phyloP scores from a whole-genome alignment of 2,797 vertebrate genomes.

The Scyliorhinus canicula region DNA sequence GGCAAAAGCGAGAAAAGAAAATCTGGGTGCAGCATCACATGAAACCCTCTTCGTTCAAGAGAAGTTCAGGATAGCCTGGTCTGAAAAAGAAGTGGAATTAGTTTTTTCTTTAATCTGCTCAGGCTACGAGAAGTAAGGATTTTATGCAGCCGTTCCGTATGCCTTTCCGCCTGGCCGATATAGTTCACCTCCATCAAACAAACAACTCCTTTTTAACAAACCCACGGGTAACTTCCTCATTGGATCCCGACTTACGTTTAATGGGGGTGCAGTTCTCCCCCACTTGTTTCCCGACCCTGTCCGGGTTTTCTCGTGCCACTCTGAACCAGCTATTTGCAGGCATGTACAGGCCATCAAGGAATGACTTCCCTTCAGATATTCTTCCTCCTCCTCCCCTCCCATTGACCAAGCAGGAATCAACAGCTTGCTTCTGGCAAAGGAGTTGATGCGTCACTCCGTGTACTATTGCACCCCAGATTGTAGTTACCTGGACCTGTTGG shows the following conservation, averaged over 20 bases:
- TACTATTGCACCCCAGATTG: no score
- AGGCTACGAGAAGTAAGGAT: neutral
- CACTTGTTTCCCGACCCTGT: neutral
- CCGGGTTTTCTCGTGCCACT: neutral
- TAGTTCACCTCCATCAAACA: neutral
- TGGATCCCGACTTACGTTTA: neutral
- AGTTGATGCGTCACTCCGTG: neutral
- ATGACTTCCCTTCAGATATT: neutral
- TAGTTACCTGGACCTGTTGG: neutral
- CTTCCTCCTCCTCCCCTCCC: neutral
- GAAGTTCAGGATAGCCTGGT: constrained; percentile 58
- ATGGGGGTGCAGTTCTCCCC: neutral
- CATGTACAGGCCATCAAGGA: no score
- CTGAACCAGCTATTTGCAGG: neutral
- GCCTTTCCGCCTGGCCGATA: neutral
- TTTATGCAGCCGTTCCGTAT: neutral
- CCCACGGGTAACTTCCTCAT: neutral
- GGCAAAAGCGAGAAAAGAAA: constrained; percentile 62
- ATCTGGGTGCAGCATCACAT: constrained; percentile 67
- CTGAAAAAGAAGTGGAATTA: neutral
- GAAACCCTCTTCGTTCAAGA: constrained; percentile 64
- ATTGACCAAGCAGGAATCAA: neutral
- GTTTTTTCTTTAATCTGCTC: constrained; percentile 23
- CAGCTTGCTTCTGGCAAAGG: neutral
- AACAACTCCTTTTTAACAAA: neutral